Evolutionary conservation across 2,113 vertebrate species (phyloP).

Genomic region (Sapajus apella): DNA sequence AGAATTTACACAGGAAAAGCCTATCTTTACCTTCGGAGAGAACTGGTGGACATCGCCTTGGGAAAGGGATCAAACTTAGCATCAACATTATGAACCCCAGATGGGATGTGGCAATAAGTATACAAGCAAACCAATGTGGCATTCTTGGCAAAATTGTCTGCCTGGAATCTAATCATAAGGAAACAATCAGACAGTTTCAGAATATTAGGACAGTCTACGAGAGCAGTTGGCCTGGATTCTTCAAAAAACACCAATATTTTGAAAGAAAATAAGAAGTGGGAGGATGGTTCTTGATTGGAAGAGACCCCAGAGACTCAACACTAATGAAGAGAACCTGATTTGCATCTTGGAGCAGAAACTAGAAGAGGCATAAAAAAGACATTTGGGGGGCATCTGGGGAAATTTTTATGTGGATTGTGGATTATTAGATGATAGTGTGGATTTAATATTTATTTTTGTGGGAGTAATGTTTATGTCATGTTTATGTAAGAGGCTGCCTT

Average conservation of each 20-base stretch:
- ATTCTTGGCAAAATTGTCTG: neutral
- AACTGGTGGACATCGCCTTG: neutral
- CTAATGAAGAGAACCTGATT: neutral
- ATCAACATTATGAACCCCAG: neutral
- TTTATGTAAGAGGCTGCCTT: neutral
- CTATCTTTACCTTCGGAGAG: neutral
- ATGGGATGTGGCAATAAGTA: neutral
- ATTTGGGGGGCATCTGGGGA: neutral
- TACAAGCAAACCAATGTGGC: neutral
- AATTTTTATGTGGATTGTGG: neutral
- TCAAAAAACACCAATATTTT: neutral
- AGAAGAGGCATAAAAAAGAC: neutral
- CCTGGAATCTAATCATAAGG: constrained; percentile 14
- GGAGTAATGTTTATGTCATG: neutral
- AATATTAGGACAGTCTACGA: constrained; percentile 27
- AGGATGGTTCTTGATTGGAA: constrained; percentile 13
- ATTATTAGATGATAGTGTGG: neutral
- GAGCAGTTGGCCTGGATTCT: neutral
- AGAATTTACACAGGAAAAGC: neutral
- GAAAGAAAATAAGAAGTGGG: constrained; percentile 22
- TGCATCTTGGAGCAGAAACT: neutral
- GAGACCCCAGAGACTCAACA: neutral
- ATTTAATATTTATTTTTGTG: neutral
- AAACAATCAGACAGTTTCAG: constrained; percentile 50
- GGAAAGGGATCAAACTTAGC: neutral